Conservation (phyloP, 2,113 vertebrate genomes). For the Alosa alosa region DNA sequence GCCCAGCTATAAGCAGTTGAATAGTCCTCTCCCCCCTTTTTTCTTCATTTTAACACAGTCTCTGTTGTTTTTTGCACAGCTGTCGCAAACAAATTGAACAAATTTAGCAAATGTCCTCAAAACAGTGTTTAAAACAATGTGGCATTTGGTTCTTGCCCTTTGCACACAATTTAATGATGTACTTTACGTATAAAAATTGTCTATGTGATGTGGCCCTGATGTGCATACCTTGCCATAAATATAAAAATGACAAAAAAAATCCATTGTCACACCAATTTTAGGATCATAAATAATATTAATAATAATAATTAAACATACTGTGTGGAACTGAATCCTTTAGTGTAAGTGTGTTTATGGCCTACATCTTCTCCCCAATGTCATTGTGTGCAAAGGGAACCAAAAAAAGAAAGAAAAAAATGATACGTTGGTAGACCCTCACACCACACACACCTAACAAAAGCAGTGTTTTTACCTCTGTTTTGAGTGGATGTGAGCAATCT, state of each 20-base stretch:
- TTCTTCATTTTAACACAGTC: background rate
- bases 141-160: constrained; percentile 13
- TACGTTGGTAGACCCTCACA: background rate
- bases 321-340: background rate
- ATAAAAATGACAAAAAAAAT: background rate
- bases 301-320: background rate
- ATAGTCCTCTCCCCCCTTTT: background rate
- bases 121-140: constrained; percentile 10
- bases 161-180: constrained; percentile 11
- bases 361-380: constrained; percentile 22
- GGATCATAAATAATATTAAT: background rate
- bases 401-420: background rate
- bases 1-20: background rate
- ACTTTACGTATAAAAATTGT: background rate
- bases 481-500: constrained; percentile 15
- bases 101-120: constrained; percentile 12
- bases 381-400: constrained; percentile 36
- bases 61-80: constrained; percentile 7
- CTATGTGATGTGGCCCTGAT: background rate
- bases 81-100: background rate
- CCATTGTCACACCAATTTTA: background rate
- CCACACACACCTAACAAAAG: constrained; percentile 6
- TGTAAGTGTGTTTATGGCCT: constrained; percentile 1
- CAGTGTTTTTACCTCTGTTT: constrained; percentile 21
- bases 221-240: background rate